A percentile compares a stretch with the other conserved stretches of the same genome.
These are phyloP conservation scores for Steinernema khuongi DNA, from an alignment of 1,140 invertebrate genomes.

Conservation along the genomic window DNA sequence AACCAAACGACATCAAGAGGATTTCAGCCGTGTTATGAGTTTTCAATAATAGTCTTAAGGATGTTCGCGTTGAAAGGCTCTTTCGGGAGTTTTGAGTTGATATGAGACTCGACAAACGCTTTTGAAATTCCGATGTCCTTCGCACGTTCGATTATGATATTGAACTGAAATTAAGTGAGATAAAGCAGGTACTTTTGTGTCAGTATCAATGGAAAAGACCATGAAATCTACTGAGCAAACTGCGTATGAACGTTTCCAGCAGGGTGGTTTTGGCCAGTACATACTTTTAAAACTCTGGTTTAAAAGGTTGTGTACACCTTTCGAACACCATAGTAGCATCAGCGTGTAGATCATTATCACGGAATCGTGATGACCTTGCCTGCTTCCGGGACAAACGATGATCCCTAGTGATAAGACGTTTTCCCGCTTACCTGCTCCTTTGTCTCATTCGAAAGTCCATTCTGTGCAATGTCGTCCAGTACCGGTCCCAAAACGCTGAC, in stretches of 20 bases:
- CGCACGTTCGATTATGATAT: background rate
- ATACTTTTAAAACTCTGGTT: background rate
- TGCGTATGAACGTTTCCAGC: too few relatives aligned
- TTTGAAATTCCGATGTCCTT: background rate
- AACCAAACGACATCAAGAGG: too few relatives aligned
- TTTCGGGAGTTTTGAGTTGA: background rate
- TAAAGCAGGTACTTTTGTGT: too few relatives aligned
- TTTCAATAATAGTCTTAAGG: background rate
- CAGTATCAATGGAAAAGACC: too few relatives aligned
- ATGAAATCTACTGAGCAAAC: too few relatives aligned
- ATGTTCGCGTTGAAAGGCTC: background rate
- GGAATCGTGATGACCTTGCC: background rate
- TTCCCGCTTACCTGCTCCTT: background rate
- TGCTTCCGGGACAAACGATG: background rate
- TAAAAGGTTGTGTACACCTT: background rate
- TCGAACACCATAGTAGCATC: too few relatives aligned
- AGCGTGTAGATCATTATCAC: too few relatives aligned
- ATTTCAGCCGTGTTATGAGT: too few relatives aligned
- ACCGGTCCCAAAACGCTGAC: background rate
- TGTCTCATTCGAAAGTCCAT: background rate
- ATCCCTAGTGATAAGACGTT: background rate
- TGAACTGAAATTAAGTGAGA: slow-evolving; percentile 3
- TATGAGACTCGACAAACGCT: background rate
- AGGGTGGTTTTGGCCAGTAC: too few relatives aligned
- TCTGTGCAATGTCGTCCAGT: background rate